Evolutionary conservation across 2,888 invertebrate genomes (phyloP).

Genomic region (Heliconius charithonia): DNA sequence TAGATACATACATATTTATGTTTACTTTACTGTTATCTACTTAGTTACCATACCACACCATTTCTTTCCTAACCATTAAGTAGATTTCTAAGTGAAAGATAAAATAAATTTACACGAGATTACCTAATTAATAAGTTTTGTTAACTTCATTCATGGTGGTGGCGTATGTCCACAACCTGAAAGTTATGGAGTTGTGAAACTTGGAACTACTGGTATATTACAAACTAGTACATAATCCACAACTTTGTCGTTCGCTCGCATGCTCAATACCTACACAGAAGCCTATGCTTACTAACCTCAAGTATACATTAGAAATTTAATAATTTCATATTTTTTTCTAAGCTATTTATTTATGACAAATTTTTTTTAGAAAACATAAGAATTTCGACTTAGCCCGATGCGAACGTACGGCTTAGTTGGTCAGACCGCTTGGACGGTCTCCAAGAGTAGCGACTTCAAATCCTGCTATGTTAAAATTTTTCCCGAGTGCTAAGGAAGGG

Average conservation of each 20-base stretch:
- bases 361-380: no score
- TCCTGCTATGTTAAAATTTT: no score
- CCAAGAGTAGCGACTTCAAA: no score
- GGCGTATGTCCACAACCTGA: slow-evolving; percentile 12
- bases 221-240: slow-evolving; percentile 33
- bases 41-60: no score
- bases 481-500: no score
- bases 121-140: slow-evolving; percentile 7
- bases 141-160: neutral
- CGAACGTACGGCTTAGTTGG: no score
- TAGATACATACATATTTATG: no score
- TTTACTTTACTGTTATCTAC: no score
- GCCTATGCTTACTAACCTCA: neutral
- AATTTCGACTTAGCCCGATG: no score
- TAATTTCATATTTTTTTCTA: neutral
- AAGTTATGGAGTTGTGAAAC: slow-evolving; percentile 20
- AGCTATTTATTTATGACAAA: neutral
- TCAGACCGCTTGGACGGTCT: no score
- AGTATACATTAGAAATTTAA: neutral
- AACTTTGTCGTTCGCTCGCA: slow-evolving; percentile 25
- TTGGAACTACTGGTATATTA: slow-evolving; percentile 28
- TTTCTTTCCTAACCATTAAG: no score
- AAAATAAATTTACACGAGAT: neutral
- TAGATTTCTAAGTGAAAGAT: no score
- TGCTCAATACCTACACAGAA: slow-evolving; percentile 1